Base-by-base conservation (phyloP, 2,888 invertebrate genomes). In the Lasioglossum marginatum region DNA sequence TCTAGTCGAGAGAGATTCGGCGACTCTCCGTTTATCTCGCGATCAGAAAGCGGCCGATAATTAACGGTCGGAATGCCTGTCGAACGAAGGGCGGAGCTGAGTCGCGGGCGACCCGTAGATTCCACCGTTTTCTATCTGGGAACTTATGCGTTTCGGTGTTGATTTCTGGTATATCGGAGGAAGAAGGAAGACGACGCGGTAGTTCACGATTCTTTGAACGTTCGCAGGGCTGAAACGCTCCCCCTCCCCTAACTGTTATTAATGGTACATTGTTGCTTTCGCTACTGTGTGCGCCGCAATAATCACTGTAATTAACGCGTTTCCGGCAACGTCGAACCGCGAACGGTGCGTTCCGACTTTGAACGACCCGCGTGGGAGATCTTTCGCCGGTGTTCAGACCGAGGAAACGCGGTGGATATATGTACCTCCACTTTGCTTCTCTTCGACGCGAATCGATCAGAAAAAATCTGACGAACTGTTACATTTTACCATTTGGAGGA, bases 201-300 rank as follows among this genome's bases (percentile, higher is more conserved):
- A 68, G 73, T 63, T 63, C 68, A 52, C 71, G n/a, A 16, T 43
- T 40, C 27, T 14, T 71, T 60, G 27, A 52, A 12, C 74, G n/a
- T 70, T 79, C 31, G 16, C 70, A 68, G 77, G 45, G 48, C 14
- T 10, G 79, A 52, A 80, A 83, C 71, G 76, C 81, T 52, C 75
- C 23, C 74, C 71, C 31, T 60, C 86, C 77, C 34, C 74, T 81
- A 89, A 88, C 89, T 78, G 88, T 89, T 89, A 89, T 87, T 89
- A 87, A 88, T 75, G 82, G 83, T 74, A 71, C 79, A 85, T 85
- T 83, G 83, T 83, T 85, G 80, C 86, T 75, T 45, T 80, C 66
- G 78, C 75, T 72, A 16, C 71, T 82, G 75, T 57, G 83, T 45
- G 83, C 66, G 57, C 34, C 77, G 78, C 72, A 57, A 31, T 66